Base-by-base conservation (phyloP, 1,140 invertebrate genomes). In the Zaprionus nigranus region DNA sequence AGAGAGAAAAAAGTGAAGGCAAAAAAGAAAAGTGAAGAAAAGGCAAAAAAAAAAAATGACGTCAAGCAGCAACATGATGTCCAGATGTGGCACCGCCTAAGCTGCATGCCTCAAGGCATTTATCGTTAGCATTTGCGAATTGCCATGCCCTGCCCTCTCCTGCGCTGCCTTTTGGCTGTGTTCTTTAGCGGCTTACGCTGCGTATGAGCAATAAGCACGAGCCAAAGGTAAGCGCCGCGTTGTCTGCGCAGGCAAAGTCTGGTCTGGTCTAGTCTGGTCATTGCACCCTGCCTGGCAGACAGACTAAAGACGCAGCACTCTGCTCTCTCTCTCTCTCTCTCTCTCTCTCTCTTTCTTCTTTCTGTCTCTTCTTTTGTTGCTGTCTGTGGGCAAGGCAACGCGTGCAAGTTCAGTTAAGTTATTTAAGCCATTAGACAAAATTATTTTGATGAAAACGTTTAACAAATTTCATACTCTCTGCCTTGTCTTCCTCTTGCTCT, bases 371-470 rank as follows among this genome's bases (percentile, higher is more conserved):
- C 2, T 9, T 4, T 20, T 13, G 20, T 22, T 51, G 3, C 46
- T 12, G 26, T 63, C 67, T 63, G 67, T 43, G 59, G 58, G 13
- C 20, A 54, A 5, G 51, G 24, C 63, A 65, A 65, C 60, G 60
- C 63, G 26, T 64, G 68, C 49, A 53, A 51, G 28, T 46, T 22
- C 13, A 38, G 24, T 20, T 51, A 73, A 81, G 54, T 75, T 75
- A 62, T 82, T 78, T 82, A 79, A 70, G 80, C 70, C 58, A 75
- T 82, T 82, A 70, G 43, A 54, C 64, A 53, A 71, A 65, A 71
- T 59, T 65, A 71, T 71, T 75, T 71, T 75, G 73, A 75, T 71
- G 73, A 75, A 75, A 75, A 46, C 59, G 73, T 43, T 64, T 53
- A 79, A 75, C 57, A 79, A 43, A 46, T 46, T 46, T 46, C 20